Base-by-base conservation (phyloP, 2,797 vertebrate species). In the Potorous gilbertii region DNA sequence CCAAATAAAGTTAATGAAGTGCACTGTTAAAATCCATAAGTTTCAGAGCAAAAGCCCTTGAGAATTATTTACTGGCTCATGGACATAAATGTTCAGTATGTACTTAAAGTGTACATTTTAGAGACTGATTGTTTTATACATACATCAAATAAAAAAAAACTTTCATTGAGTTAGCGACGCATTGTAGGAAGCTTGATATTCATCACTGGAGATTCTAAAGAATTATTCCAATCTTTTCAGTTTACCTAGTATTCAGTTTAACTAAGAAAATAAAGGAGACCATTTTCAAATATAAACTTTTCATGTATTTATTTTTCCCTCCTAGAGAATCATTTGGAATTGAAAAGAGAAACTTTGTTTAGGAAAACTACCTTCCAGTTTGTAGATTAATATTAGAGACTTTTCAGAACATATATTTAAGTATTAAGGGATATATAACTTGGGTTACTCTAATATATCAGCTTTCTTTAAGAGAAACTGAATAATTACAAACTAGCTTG, bases 1-100 rank as follows among this genome's bases (percentile, higher is more conserved):
- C 93, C 92, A 96, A 96, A 93, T 94, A 90, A 57, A 89, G 18
- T 55, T 90, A 95, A 96, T 46, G 50, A 96, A 92, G 27, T 56
- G 21, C 90, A 50, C 66, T 74, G 46, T 56, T 93, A 91, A 96
- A 94, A 96, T 94, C 6, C 55, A 91, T 90, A 94, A 90, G 92
- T 96, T 93, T 89, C 56, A 62, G 89, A 95, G 6, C 18, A 31
- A 87, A 55, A 93, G n/a, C 92, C 50, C 94, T 96, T 95, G 14
- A 96, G 57, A 95, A 81, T 57, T 96, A 74, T 93, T 97, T 95
- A 92, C 56, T 91, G 31, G 54, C 87, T 2, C 24, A 54, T 57
- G 46, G 74, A 91, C 27, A 0, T 93, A 93, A 96, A 40, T 95
- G 56, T 56, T 92, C 54, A 93, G 50, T 21, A 52, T 92, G 59